Evolutionary conservation across 2,797 vertebrate genomes (phyloP).

Genomic region (Mus minutoides): DNA sequence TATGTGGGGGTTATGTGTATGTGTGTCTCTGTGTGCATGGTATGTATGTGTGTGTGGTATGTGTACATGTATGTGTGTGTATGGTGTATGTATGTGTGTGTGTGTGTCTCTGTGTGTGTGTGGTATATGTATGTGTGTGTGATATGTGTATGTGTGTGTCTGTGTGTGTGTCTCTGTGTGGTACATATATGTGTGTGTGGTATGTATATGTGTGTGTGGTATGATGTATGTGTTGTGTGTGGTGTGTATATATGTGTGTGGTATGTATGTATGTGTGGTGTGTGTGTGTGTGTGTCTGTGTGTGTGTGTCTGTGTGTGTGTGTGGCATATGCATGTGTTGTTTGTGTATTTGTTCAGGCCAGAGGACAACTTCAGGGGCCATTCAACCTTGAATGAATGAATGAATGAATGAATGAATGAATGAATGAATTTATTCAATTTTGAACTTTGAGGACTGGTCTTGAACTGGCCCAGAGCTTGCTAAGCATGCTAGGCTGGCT

Average conservation of each 20-base stretch:
- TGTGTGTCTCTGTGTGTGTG: not conserved
- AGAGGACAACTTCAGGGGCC: not conserved
- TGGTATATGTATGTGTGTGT: no score
- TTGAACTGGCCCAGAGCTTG: not conserved
- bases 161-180: not conserved
- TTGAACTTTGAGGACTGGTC: not conserved
- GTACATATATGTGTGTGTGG: not conserved
- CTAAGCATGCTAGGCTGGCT: not conserved
- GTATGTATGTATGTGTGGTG: not conserved
- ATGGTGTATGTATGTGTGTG: not conserved
- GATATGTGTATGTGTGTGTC: not conserved
- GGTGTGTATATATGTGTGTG: not conserved
- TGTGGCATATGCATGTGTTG: not conserved
- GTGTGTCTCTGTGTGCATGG: not conserved
- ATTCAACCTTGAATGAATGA: not conserved
- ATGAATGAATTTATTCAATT: not conserved
- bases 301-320: not conserved
- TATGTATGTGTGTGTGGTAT: not conserved
- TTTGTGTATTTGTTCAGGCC: no score
- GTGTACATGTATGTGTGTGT: no score
- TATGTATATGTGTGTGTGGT: no score
- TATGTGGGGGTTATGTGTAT: not conserved
- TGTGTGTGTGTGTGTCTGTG: not conserved
- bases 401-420: not conserved
- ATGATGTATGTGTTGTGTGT: not conserved